Conservation (phyloP, 64 coral and sea anemone species). For the Stichodactyla helianthus region DNA sequence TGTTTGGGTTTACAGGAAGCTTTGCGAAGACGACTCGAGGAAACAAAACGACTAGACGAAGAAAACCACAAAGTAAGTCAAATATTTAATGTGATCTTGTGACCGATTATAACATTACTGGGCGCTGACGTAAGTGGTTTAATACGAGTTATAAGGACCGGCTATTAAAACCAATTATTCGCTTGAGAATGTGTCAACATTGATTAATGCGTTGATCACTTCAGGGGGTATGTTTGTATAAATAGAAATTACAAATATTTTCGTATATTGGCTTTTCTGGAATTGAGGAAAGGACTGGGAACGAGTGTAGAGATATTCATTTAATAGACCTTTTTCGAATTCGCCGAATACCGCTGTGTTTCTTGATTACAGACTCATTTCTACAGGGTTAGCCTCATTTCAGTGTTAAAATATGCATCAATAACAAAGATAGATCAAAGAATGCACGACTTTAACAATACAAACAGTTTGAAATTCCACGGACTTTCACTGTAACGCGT, state of each 20-base stretch:
- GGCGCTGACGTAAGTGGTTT: background rate
- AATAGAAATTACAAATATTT: background rate
- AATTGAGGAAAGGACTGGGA: background rate
- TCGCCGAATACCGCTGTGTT: no score
- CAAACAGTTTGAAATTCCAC: no score
- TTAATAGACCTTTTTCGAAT: no score
- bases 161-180: background rate
- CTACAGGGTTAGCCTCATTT: no score
- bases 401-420: no score
- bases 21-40: constrained; percentile 37
- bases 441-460: no score
- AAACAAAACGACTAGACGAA: constrained; percentile 39
- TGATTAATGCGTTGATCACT: background rate
- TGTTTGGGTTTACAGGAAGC: constrained; percentile 31
- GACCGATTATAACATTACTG: background rate
- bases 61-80: constrained; percentile 28
- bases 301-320: no score
- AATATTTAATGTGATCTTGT: background rate
- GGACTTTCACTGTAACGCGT: no score
- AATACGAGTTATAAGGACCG: background rate
- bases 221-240: background rate
- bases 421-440: no score
- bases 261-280: background rate
- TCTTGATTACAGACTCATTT: no score
- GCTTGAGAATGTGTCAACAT: background rate